A percentile compares a stretch with the other conserved stretches of the same genome.
phyloP scores from a whole-genome alignment of 2,113 vertebrate genomes.

The Daboia siamensis region DNA sequence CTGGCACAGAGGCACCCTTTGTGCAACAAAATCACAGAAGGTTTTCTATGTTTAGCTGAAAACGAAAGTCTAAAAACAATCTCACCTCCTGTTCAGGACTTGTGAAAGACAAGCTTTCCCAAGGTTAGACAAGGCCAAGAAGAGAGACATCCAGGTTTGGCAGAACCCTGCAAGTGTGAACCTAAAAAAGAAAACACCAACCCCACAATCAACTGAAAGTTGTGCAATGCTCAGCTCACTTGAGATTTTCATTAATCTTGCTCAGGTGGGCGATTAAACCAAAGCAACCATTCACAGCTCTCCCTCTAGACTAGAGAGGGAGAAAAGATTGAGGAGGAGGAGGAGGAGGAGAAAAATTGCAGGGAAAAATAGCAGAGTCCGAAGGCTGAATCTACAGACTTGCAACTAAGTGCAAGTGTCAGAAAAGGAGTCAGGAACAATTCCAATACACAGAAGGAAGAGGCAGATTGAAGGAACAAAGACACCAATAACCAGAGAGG shows the following conservation, averaged over 20 bases:
- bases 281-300: background rate
- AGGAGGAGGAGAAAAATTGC: background rate
- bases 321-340: background rate
- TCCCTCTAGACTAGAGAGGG: background rate
- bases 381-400: background rate
- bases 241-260: background rate
- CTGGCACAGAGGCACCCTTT: background rate
- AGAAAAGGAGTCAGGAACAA: background rate
- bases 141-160: background rate
- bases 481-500: background rate
- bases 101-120: background rate
- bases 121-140: background rate
- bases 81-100: background rate
- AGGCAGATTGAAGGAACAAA: background rate
- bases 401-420: background rate
- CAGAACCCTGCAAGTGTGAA: background rate
- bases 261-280: background rate
- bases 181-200: background rate
- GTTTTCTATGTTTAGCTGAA: background rate
- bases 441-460: background rate
- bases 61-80: background rate
- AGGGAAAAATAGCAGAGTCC: background rate
- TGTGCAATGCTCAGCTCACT: background rate
- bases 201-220: background rate
- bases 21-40: background rate